Conservation (phyloP, 2,113 vertebrate species). For the Neodon shergylaensis region DNA sequence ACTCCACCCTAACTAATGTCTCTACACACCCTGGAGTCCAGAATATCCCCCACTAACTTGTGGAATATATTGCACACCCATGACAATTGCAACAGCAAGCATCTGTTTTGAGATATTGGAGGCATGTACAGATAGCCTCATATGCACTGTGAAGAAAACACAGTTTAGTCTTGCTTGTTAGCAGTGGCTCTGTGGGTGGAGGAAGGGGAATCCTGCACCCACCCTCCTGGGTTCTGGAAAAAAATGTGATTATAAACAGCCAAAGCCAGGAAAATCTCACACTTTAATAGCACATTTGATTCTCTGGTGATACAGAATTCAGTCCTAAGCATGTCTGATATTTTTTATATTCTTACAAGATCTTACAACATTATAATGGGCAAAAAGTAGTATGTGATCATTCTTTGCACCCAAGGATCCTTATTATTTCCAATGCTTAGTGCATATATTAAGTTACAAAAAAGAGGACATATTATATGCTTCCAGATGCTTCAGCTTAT, state of each 20-base stretch:
- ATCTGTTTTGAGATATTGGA: constrained; percentile 65
- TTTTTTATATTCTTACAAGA: constrained; percentile 55
- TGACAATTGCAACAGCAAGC: constrained; percentile 58
- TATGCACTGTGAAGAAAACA: constrained; percentile 13
- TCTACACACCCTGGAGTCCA: constrained; percentile 11
- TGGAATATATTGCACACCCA: constrained; percentile 53
- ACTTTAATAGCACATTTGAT: background rate
- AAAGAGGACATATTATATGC: background rate
- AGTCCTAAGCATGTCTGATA: background rate
- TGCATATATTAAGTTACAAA: background rate
- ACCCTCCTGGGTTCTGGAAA: constrained; percentile 51
- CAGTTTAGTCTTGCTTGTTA: constrained; percentile 72
- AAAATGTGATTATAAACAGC: constrained; percentile 59
- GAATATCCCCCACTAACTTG: background rate
- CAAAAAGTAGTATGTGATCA: constrained; percentile 28
- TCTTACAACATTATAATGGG: constrained; percentile 21
- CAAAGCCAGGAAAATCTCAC: constrained; percentile 59
- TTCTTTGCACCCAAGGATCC: background rate
- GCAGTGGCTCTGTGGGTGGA: background rate
- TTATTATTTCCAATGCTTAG: background rate
- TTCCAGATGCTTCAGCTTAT: background rate
- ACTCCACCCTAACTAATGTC: constrained; percentile 23
- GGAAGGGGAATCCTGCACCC: background rate
- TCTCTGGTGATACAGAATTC: background rate
- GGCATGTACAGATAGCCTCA: constrained; percentile 35